Conservation (phyloP, 2,113 vertebrate genomes). For the Bos indicus region DNA sequence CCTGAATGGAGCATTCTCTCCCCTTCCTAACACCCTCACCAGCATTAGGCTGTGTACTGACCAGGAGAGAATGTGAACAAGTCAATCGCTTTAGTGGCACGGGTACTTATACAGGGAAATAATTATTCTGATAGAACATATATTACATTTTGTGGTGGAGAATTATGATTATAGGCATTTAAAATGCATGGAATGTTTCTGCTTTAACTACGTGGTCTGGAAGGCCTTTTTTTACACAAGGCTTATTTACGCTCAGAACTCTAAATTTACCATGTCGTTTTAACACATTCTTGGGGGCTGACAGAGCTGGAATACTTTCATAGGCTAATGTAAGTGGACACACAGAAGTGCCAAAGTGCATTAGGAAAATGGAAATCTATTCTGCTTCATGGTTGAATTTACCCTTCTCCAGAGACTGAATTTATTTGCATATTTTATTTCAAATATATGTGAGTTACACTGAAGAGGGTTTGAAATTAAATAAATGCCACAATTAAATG, state of each 20-base stretch:
- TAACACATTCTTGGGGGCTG: conserved; percentile 66
- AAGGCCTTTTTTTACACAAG: neutral
- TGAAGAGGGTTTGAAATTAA: conserved; percentile 68
- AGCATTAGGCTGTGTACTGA: neutral
- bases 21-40: neutral
- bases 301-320: conserved; percentile 59
- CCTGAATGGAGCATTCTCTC: conserved; percentile 42
- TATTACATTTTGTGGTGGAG: neutral
- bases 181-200: conserved; percentile 48
- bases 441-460: conserved; percentile 44
- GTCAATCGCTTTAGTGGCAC: neutral
- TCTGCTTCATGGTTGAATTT: conserved; percentile 72
- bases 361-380: conserved; percentile 76
- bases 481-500: conserved; percentile 62
- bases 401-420: conserved; percentile 67
- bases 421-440: conserved; percentile 79
- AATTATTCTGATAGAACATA: conserved; percentile 32
- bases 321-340: conserved; percentile 73
- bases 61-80: neutral
- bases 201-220: neutral
- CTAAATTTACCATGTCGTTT: conserved; percentile 63
- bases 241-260: conserved; percentile 65
- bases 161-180: conserved; percentile 35
- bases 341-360: conserved; percentile 74
- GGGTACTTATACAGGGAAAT: conserved; percentile 46